Evolutionary conservation across 2,113 vertebrate species (phyloP), one percentile per base, ranked within the genome.

Genomic region (Solea senegalensis): DNA sequence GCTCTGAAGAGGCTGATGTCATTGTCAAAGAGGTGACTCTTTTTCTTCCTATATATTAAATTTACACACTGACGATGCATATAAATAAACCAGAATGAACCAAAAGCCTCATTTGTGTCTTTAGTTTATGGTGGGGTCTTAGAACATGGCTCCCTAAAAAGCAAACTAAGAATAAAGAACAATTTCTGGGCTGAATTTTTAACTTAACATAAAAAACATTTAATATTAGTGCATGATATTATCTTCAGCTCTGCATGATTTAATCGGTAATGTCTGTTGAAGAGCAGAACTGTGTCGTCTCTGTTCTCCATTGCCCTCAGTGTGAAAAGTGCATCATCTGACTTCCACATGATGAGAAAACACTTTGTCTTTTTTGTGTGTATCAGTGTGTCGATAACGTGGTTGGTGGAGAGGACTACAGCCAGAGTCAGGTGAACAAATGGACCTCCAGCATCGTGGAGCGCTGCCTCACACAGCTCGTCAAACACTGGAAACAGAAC

Each of bases 391-490:
- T 99, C 56, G 97, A 99, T 85, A 86, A 43, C 7, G 90, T 97
- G 46, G 84, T 99, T 2, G 95, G 95, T 5, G 94, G 91, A 8
- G 92, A 95, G 60, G 96, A 98, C 86, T 99, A 99, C 86, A 96
- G 94, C 86, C 95, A 96, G 58, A 93, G 89, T 81, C 95, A 91
- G 78, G 95, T 98, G 78, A 98, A 98, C 92, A 96, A 98, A 11
- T 99, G 97, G 98, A 99, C 96, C 1, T 95, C 97, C 61, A 91
- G 92, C 83, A 96, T 99, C 21, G 96, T 99, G 48, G 97, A 99
- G 84, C 96, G 96, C 65, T 95, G 95, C 0, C 93, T 99, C 86
- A 93, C 94, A 1, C 96, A 97, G 79, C 87, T 99, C 63, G 96
- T 97, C 51, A 98, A 96, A 90, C 83, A 95, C 34, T 96, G 95